Evolutionary conservation across 2,113 vertebrate genomes (phyloP).

Genomic region (Sardina pilchardus): DNA sequence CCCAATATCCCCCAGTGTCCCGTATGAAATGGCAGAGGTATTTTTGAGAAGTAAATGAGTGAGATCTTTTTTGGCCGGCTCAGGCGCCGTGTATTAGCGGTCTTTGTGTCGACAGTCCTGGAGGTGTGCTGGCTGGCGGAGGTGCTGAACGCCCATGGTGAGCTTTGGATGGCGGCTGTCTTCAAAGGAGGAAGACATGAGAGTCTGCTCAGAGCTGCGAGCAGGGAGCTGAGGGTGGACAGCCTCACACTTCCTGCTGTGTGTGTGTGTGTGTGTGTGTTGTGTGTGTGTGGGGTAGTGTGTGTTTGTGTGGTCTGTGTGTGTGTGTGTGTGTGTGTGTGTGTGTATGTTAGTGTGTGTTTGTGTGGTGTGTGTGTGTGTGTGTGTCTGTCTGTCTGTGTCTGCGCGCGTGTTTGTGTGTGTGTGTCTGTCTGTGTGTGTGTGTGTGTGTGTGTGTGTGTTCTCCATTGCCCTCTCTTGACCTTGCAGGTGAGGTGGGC

Average conservation of each 20-base stretch:
- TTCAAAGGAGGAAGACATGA: neutral
- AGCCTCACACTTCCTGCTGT: neutral
- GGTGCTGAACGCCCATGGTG: neutral
- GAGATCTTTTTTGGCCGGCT: neutral
- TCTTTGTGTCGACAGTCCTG: neutral
- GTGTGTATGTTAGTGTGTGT: neutral
- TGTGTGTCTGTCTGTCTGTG: neutral
- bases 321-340: neutral
- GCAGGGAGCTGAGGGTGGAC: neutral
- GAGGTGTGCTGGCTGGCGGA: neutral
- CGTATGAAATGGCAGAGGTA: neutral
- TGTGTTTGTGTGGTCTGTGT: neutral
- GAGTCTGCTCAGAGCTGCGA: neutral
- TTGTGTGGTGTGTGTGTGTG: neutral
- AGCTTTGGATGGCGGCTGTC: neutral
- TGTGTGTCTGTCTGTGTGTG: neutral
- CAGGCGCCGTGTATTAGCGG: neutral
- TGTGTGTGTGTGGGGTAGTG: neutral
- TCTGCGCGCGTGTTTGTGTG: neutral
- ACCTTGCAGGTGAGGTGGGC: neutral
- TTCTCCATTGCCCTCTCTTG: conserved; percentile 20
- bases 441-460: neutral
- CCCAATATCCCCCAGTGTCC: neutral
- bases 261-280: neutral
- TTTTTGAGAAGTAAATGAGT: too few species aligned